Percentiles rank a stretch among this genome's conserved stretches.
Evolutionary conservation across 2,797 vertebrate species (phyloP).

Genomic region (Liparis tanakae): DNA sequence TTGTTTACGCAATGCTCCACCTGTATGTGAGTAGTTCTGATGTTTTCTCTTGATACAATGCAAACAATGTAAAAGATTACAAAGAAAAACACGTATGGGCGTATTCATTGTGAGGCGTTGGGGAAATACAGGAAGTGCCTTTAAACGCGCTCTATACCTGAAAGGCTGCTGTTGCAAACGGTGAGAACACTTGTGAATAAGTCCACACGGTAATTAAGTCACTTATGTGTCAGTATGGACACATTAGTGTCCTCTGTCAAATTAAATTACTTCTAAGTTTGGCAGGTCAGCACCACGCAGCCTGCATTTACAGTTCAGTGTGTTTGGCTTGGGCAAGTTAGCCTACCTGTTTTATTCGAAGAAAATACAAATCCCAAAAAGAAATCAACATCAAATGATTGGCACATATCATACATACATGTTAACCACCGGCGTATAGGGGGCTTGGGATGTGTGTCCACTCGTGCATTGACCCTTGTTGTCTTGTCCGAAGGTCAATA

Average conservation of each 20-base stretch:
- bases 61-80: neutral
- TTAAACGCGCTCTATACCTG: neutral
- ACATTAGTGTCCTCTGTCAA: neutral
- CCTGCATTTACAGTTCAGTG: neutral
- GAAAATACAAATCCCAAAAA: neutral
- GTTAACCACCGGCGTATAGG: conserved; percentile 30
- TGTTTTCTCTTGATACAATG: neutral
- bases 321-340: too few species aligned
- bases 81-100: neutral
- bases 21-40: neutral
- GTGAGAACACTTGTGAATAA: neutral
- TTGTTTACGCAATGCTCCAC: neutral
- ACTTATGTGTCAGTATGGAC: neutral
- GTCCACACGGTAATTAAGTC: neutral
- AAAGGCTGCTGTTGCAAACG: neutral
- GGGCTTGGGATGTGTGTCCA: conserved; percentile 27
- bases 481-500: conserved; percentile 41
- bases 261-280: neutral
- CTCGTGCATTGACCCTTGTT: conserved; percentile 51
- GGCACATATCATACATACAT: neutral
- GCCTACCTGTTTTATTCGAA: neutral
- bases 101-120: neutral
- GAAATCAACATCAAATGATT: neutral
- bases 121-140: neutral
- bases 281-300: neutral